Base-by-base conservation (phyloP, 2,113 vertebrate species). In the Cryptoleucopteryx plumbea region DNA sequence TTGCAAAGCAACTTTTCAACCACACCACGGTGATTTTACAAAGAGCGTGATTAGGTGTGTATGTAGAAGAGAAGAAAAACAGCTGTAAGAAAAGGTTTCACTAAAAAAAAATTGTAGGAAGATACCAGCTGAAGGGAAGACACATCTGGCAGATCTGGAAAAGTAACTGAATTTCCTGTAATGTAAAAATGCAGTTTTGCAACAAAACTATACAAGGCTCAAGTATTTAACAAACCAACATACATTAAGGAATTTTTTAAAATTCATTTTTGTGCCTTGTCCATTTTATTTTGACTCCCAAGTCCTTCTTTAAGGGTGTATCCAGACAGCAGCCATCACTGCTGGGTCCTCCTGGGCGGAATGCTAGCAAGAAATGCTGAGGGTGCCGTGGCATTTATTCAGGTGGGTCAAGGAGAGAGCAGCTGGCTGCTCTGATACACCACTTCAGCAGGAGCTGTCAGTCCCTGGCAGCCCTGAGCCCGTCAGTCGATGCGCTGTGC, bases 401-500 rank as follows among this genome's bases (percentile, higher is more conserved):
- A 48, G 71, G 16, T 56, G 79, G 47, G 42, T 43, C 42, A 82
- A 48, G 50, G 42, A 55, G 13, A 47, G 32, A 86, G 80, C 59
- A 86, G 42, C 45, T 70, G 59, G 16, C 45, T 94, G 63, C 16
- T 29, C 45, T 71, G 32, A 7, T 34, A 7, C 2, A 55, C 15
- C 72, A 23, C 29, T 86, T 70, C 32, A 55, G 43, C 48, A 23
- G 31, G 66, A 73, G 11, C 31, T 84, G 34, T 36, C 77, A 61
- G 40, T 10, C 25, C 21, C 62, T 45, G 72, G 18, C 22, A 65
- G 52, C 56, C n/a, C 59, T 12, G 26, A 72, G 38, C 36, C 62
- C 0, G 0, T 22, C 26, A 8, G n/a, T 12, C 2, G 2, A 34
- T 16, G 38, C 2, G 5, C 26, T 40, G 42, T 58, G 74, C 26